phyloP scores from a whole-genome alignment of 2,113 vertebrate genomes.

The Chitala chitala region DNA sequence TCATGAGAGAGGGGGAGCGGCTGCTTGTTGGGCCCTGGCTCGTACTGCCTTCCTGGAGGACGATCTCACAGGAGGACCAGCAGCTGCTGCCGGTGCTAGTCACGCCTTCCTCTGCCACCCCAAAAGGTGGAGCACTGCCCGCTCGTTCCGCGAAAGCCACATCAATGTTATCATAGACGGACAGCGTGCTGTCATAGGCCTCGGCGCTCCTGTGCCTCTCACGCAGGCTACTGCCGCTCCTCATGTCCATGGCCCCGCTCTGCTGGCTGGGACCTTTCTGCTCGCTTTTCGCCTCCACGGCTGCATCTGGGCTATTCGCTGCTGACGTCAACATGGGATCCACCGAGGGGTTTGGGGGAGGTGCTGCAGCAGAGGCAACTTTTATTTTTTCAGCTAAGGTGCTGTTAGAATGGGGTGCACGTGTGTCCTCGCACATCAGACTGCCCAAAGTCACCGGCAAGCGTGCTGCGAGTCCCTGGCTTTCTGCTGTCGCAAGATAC shows the following conservation, averaged over 20 bases:
- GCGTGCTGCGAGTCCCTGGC: conserved; percentile 48
- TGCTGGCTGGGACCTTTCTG: neutral
- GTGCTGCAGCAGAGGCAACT: conserved; percentile 41
- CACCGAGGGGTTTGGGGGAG: conserved; percentile 25
- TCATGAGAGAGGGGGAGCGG: neutral
- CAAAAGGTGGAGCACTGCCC: neutral
- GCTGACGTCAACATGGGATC: conserved; percentile 31
- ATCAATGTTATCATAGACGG: conserved; percentile 47
- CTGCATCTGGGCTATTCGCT: conserved; percentile 53
- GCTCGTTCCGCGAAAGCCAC: neutral
- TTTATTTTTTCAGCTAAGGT: neutral
- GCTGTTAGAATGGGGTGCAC: conserved; percentile 13
- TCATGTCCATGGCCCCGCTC: conserved; percentile 30
- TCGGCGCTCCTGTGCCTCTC: conserved; percentile 33
- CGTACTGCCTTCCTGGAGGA: conserved; percentile 30
- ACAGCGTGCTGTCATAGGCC: conserved; percentile 49
- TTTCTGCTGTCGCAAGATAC: conserved; percentile 39
- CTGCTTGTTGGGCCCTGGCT: conserved; percentile 31
- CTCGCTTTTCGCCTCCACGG: neutral
- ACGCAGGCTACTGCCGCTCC: conserved; percentile 19
- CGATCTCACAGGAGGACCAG: conserved; percentile 48
- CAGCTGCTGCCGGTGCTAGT: conserved; percentile 38
- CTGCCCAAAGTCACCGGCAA: conserved; percentile 47
- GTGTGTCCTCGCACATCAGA: conserved; percentile 39
- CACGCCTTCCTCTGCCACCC: conserved; percentile 24